Evolutionary conservation across 1,140 invertebrate genomes (phyloP).

Genomic region (Philopotamus ludificatus): DNA sequence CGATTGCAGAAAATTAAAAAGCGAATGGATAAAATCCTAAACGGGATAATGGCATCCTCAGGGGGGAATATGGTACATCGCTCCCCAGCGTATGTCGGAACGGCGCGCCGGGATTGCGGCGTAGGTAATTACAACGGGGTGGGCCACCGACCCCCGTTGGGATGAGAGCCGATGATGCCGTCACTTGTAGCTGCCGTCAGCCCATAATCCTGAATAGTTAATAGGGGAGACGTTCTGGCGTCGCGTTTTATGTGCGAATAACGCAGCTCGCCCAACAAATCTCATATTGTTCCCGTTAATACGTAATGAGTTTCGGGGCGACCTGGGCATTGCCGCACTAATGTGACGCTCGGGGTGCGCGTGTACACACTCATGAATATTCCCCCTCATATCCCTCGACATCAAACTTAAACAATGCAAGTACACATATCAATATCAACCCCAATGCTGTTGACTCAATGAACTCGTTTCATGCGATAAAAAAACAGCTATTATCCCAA

Average conservation of each 20-base stretch:
- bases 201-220: constrained; percentile 29
- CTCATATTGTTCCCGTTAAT: constrained; percentile 21
- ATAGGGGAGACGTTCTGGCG: not conserved
- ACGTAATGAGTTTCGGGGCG: constrained; percentile 6
- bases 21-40: not conserved
- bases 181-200: constrained; percentile 22
- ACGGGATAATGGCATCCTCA: not conserved
- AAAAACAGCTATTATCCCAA: not conserved
- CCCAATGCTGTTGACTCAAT: not conserved
- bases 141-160: not conserved
- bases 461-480: not conserved
- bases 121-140: not conserved
- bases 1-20: not conserved
- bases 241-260: constrained; percentile 4
- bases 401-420: not conserved
- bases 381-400: not conserved
- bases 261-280: constrained; percentile 14
- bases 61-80: not conserved
- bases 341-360: not conserved
- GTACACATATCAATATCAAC: not conserved
- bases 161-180: constrained; percentile 16
- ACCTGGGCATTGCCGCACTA: not conserved
- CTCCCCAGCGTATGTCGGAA: not conserved
- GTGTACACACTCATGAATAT: not conserved
- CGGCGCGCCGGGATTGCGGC: not conserved